A percentile compares a stretch with the other conserved stretches of the same genome.
These are phyloP conservation scores for Danio aesculapii DNA, from an alignment of 2,797 vertebrate species.

Conservation along the genomic window DNA sequence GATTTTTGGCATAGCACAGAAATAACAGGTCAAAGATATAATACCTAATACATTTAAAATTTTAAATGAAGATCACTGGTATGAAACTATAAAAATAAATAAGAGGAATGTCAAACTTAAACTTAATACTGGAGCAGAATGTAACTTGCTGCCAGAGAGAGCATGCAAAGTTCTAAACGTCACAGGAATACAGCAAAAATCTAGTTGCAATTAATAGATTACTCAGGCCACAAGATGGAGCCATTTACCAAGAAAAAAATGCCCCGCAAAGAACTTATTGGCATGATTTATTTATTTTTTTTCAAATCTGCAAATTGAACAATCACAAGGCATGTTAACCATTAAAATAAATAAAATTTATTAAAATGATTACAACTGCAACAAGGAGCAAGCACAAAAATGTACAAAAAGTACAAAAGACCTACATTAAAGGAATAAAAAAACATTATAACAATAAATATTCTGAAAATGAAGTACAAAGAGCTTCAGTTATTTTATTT, in stretches of 20 bases:
- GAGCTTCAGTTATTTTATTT: too few relatives aligned
- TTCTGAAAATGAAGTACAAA: too few relatives aligned
- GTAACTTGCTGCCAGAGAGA: neutral
- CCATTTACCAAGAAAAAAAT: neutral
- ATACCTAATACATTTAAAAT: neutral
- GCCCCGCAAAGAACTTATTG: too few relatives aligned
- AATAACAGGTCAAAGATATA: neutral
- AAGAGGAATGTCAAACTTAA: neutral
- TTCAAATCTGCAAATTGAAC: too few relatives aligned
- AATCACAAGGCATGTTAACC: too few relatives aligned
- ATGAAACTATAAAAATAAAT: neutral
- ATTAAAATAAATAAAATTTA: too few relatives aligned
- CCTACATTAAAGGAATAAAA: too few relatives aligned
- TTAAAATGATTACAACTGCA: too few relatives aligned
- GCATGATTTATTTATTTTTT: too few relatives aligned
- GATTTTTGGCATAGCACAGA: neutral
- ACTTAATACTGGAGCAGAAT: neutral
- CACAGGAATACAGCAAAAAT: neutral
- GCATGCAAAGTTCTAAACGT: neutral
- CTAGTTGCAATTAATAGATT: neutral
- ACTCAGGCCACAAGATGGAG: neutral
- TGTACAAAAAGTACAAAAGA: too few relatives aligned
- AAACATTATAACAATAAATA: too few relatives aligned
- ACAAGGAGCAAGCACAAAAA: too few relatives aligned
- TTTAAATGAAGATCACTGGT: neutral